Evolutionary conservation across 2,888 invertebrate genomes (phyloP).

Genomic region (Aleiodes leptofemur): DNA sequence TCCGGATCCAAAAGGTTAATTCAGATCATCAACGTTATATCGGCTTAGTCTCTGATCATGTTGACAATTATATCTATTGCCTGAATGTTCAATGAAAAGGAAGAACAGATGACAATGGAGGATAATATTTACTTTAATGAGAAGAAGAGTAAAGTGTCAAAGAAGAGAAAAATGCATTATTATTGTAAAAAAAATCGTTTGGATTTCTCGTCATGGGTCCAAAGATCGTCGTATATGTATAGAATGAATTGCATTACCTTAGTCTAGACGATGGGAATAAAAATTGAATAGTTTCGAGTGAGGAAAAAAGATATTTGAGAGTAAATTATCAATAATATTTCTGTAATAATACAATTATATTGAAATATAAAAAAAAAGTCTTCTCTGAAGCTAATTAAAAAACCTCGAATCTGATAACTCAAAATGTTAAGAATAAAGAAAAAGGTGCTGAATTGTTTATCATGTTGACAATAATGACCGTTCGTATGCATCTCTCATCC

Average conservation of each 20-base stretch:
- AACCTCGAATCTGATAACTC: constrained; percentile 22
- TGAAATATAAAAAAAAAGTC: constrained; percentile 1
- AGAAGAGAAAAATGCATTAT: constrained; percentile 6
- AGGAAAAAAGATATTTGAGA: constrained; percentile 43
- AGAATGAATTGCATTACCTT: constrained; percentile 48
- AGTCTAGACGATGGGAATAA: constrained; percentile 7
- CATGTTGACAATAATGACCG: constrained; percentile 73
- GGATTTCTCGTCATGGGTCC: constrained; percentile 72
- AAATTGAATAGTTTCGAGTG: constrained; percentile 41
- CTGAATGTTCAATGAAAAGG: constrained; percentile 13
- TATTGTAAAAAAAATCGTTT: constrained; percentile 46
- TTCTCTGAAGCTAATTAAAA: neutral
- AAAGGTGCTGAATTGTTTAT: constrained; percentile 68
- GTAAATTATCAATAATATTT: constrained; percentile 63
- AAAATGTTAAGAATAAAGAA: constrained; percentile 48
- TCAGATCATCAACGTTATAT: neutral
- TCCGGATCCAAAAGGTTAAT: neutral
- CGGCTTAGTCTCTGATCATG: neutral
- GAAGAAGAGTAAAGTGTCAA: neutral
- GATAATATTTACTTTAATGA: neutral
- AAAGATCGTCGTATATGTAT: constrained; percentile 67
- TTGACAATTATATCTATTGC: constrained; percentile 2
- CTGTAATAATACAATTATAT: constrained; percentile 50
- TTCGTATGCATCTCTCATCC: constrained; percentile 63
- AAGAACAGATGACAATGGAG: neutral